A percentile compares a stretch with the other conserved stretches of the same genome.
Evolutionary conservation across 2,113 vertebrate genomes (phyloP).

Genomic region (Alces alces): DNA sequence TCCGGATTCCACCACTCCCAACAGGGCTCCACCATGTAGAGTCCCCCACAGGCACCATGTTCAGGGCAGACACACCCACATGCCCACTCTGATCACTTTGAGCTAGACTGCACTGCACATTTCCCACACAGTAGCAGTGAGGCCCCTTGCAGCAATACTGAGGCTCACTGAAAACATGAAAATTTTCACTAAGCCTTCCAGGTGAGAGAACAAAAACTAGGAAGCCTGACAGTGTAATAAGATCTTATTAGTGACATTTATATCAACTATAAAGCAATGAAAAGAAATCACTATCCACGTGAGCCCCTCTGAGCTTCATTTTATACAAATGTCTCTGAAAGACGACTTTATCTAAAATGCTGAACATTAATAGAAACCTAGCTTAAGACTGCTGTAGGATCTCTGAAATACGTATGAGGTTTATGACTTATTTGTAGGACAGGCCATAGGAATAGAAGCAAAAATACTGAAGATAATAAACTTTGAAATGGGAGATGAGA

Average conservation of each 20-base stretch:
- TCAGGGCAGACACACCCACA: accelerated
- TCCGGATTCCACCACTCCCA: not conserved
- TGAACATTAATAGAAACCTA: not conserved
- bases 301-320: not conserved
- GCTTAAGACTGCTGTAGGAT: not conserved
- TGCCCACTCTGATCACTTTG: not conserved
- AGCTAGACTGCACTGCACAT: not conserved
- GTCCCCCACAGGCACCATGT: accelerated
- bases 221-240: not conserved
- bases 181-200: not conserved
- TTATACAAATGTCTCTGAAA: not conserved
- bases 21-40: not conserved
- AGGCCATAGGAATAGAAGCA: not conserved
- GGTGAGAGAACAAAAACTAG: not conserved
- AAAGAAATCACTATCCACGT: not conserved
- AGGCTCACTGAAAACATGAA: not conserved
- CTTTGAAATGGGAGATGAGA: not conserved
- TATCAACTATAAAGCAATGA: not conserved
- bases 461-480: not conserved
- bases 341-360: not conserved
- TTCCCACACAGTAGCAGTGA: not conserved
- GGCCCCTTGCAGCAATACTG: no score
- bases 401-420: not conserved
- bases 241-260: not conserved
- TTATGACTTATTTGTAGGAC: not conserved